A percentile compares a stretch with the other conserved stretches of the same genome.
Conservation (phyloP, 2,888 invertebrate genomes). For the Drosophila cognata region DNA sequence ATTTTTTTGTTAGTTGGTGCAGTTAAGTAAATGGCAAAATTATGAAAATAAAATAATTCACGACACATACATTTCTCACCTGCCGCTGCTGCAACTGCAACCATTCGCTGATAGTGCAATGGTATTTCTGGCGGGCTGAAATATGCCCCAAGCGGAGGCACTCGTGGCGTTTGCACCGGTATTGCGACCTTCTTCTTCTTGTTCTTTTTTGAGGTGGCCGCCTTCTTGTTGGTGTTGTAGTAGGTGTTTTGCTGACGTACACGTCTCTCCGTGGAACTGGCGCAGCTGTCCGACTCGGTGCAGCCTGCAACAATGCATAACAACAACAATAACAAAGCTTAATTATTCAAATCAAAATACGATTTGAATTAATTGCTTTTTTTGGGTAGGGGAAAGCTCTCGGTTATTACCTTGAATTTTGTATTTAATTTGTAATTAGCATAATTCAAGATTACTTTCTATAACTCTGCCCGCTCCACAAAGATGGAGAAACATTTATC, state of each 20-base stretch:
- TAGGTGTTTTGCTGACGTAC: conserved; percentile 87
- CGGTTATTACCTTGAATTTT: neutral
- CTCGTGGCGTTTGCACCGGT: conserved; percentile 94
- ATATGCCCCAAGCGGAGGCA: conserved; percentile 89
- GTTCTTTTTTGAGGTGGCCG: conserved; percentile 89
- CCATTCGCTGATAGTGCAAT: conserved; percentile 85
- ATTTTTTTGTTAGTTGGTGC: neutral
- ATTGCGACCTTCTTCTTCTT: conserved; percentile 91
- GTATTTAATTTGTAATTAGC: neutral
- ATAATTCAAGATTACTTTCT: neutral
- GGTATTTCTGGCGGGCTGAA: conserved; percentile 89
- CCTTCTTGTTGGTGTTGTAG: conserved; percentile 89
- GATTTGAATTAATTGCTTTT: neutral
- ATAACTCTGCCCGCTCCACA: conserved; percentile 12
- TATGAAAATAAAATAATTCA: conserved; percentile 15
- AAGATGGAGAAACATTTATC: neutral
- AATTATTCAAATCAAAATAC: neutral
- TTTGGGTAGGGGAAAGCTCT: neutral
- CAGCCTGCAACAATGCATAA: conserved; percentile 85
- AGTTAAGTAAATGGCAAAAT: neutral
- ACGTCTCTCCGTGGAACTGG: conserved; percentile 85
- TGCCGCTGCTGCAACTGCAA: conserved; percentile 65
- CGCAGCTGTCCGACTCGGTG: conserved; percentile 96
- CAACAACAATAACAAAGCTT: neutral
- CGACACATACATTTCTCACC: conserved; percentile 84